Evolutionary conservation across 2,113 vertebrate genomes (phyloP).

Genomic region (Dasyornis broadbenti): DNA sequence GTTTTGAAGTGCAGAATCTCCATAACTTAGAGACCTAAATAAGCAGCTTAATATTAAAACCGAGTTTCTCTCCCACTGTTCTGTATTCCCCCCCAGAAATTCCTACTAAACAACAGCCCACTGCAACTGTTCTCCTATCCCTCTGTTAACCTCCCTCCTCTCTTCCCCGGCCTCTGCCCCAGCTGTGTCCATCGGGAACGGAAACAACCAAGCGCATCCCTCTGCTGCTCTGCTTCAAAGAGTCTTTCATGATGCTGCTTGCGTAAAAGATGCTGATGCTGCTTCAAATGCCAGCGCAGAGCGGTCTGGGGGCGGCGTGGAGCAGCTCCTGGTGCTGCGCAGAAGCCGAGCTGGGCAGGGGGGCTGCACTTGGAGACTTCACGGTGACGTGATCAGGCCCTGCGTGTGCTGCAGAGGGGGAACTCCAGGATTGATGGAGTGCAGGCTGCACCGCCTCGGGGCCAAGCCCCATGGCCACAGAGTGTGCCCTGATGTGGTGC

Average conservation of each 20-base stretch:
- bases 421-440: rapidly evolving
- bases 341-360: background rate
- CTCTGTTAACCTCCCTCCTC: background rate
- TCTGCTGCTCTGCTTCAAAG: background rate
- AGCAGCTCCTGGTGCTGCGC: background rate
- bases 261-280: slow-evolving; percentile 18
- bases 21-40: slow-evolving; percentile 52
- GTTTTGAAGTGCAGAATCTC: slow-evolving; percentile 56
- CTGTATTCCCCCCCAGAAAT: background rate
- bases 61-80: background rate
- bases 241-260: background rate
- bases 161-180: background rate
- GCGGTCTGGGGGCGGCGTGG: rapidly evolving
- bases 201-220: background rate
- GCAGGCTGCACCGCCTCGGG: background rate
- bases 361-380: background rate
- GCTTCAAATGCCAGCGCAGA: rapidly evolving
- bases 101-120: background rate
- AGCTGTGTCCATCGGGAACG: rapidly evolving
- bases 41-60: slow-evolving; percentile 63
- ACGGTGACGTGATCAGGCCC: rapidly evolving
- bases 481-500: rapidly evolving
- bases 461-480: no score
- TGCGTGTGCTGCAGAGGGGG: rapidly evolving
- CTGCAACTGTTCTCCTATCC: background rate